Percentiles rank a stretch among this genome's conserved stretches.
Conservation (phyloP, 2,797 vertebrate species). For the Thaleichthys pacificus region DNA sequence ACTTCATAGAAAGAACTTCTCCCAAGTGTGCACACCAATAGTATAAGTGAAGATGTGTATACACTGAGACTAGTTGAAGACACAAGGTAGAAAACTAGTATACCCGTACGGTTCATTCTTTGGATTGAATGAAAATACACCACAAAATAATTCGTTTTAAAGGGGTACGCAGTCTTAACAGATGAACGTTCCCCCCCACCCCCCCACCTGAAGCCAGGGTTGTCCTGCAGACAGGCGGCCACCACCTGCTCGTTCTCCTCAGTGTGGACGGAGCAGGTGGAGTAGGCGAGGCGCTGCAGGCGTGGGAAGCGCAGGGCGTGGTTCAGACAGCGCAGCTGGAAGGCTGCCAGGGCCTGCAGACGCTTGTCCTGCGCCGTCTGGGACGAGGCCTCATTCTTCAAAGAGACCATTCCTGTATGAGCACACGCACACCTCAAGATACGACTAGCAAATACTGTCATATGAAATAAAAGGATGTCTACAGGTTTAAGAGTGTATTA, state of each 20-base stretch:
- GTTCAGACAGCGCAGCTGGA: conserved; percentile 83
- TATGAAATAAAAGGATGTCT: background rate
- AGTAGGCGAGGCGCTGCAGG: conserved; percentile 84
- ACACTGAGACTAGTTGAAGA: too few relatives aligned
- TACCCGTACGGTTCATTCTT: too few relatives aligned
- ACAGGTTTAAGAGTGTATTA: too few relatives aligned
- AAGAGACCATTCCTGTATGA: conserved; percentile 82
- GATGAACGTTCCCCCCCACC: too few relatives aligned
- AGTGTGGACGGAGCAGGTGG: conserved; percentile 88
- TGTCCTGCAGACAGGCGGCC: conserved; percentile 72
- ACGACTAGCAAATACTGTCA: background rate
- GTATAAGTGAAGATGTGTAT: too few relatives aligned
- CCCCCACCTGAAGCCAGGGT: conserved; percentile 78
- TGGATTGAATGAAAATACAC: too few relatives aligned
- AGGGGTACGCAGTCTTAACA: too few relatives aligned
- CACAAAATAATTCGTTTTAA: too few relatives aligned
- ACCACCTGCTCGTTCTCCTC: conserved; percentile 94
- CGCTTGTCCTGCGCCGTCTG: conserved; percentile 63
- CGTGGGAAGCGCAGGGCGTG: conserved; percentile 84
- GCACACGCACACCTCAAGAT: background rate
- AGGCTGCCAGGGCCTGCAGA: conserved; percentile 80
- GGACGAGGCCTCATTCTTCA: conserved; percentile 44
- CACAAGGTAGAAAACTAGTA: too few relatives aligned
- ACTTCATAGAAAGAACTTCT: too few relatives aligned
- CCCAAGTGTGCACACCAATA: too few relatives aligned